Conservation (phyloP, 2,888 invertebrate species). For the Synergus itoensis region DNA sequence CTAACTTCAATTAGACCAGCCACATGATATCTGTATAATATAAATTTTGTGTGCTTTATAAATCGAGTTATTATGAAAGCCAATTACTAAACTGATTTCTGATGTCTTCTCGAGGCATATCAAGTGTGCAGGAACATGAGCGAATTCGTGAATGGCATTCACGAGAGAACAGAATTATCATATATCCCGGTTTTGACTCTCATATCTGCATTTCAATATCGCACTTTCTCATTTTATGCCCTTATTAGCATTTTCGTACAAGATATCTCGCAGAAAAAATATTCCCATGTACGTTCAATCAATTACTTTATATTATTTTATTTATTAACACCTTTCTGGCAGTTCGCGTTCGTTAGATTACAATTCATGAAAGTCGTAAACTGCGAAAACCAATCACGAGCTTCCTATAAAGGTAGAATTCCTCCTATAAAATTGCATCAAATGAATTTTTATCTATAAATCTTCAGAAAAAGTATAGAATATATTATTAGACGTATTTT, state of each 20-base stretch:
- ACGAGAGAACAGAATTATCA: conserved; percentile 10
- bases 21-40: background rate
- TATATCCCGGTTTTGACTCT: conserved; percentile 16
- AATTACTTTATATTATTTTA: background rate
- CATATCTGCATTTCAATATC: conserved; percentile 28
- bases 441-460: background rate
- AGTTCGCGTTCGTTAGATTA: background rate
- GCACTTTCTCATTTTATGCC: conserved; percentile 11
- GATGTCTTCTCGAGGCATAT: conserved; percentile 14
- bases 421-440: background rate
- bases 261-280: background rate
- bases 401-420: background rate
- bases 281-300: background rate
- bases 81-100: conserved; percentile 32
- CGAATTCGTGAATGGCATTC: conserved; percentile 34
- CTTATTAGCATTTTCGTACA: background rate
- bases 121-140: conserved; percentile 20
- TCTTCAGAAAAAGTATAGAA: background rate
- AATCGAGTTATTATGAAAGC: conserved; percentile 35
- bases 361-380: background rate
- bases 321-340: background rate
- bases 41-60: background rate
- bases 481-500: background rate
- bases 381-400: background rate
- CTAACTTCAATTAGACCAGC: background rate